Evolutionary conservation across 2,888 invertebrate genomes (phyloP).

Genomic region (Ypsolopha sequella): DNA sequence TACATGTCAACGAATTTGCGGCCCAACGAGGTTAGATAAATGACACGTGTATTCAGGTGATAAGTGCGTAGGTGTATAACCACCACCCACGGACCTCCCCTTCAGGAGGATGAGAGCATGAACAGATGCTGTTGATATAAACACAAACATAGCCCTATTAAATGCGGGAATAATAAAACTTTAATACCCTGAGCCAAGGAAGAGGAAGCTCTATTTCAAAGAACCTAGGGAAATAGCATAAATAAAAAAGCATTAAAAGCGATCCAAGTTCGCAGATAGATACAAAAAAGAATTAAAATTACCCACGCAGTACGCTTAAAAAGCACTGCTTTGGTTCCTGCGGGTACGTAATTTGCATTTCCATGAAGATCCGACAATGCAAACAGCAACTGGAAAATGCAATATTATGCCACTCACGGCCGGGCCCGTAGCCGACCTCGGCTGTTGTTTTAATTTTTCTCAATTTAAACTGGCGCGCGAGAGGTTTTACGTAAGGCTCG

Average conservation of each 20-base stretch:
- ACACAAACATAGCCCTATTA: slow-evolving; percentile 33
- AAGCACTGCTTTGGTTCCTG: not conserved
- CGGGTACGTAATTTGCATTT: not conserved
- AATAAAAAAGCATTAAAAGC: no score
- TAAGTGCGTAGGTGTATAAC: slow-evolving; percentile 20
- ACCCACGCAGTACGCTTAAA: no score
- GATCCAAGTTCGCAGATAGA: no score
- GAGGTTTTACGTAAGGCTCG: slow-evolving; percentile 13
- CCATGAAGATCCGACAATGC: not conserved
- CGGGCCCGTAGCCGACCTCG: not conserved
- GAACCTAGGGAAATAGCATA: no score
- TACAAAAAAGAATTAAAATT: no score
- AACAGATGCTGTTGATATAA: slow-evolving; percentile 41
- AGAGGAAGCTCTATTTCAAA: not conserved
- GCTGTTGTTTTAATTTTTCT: slow-evolving; percentile 15
- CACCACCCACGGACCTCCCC: no score
- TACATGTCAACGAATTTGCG: not conserved
- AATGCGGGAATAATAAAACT: slow-evolving; percentile 9
- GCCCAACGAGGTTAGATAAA: slow-evolving; percentile 24
- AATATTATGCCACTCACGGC: slow-evolving; percentile 1
- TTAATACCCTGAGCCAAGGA: not conserved
- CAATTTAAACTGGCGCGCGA: slow-evolving; percentile 14
- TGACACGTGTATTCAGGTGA: slow-evolving; percentile 21
- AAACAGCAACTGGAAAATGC: not conserved
- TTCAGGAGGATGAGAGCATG: slow-evolving; percentile 8